Evolutionary conservation across 1,140 invertebrate species (phyloP).

Genomic region (Hyles vespertilio): DNA sequence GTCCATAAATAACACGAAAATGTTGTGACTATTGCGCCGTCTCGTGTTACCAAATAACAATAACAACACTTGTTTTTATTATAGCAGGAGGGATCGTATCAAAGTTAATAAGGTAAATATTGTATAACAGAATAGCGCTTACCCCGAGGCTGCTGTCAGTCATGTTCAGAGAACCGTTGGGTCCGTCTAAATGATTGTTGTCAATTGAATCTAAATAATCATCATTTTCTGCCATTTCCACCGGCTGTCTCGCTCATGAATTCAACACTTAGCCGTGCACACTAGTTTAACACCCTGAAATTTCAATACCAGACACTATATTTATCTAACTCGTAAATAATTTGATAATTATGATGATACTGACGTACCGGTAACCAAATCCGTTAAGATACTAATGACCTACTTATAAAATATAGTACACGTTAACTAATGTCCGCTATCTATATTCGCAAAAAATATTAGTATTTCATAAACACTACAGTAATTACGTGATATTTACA

Average conservation of each 20-base stretch:
- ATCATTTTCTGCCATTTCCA: constrained; percentile 78
- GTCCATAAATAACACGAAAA: too few species aligned
- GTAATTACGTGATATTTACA: constrained; percentile 45
- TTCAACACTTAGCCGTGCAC: constrained; percentile 19
- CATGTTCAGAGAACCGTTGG: constrained; percentile 75
- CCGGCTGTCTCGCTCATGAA: constrained; percentile 42
- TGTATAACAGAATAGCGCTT: constrained; percentile 26
- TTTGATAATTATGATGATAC: constrained; percentile 30
- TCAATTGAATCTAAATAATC: constrained; percentile 77
- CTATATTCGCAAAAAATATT: constrained; percentile 24
- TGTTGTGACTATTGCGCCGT: too few species aligned
- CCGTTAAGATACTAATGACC: constrained; percentile 41
- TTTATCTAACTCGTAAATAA: constrained; percentile 12
- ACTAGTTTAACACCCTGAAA: constrained; percentile 21
- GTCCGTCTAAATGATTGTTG: constrained; percentile 76
- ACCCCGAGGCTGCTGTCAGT: constrained; percentile 66
- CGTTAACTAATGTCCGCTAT: constrained; percentile 21
- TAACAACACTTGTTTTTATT: too few species aligned
- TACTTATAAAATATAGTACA: constrained; percentile 53
- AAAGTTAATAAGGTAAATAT: too few species aligned
- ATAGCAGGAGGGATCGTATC: too few species aligned
- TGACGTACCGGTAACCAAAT: constrained; percentile 73
- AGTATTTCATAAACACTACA: constrained; percentile 38
- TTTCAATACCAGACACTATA: constrained; percentile 11
- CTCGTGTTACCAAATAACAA: too few species aligned